Percentiles rank a stretch among this genome's conserved stretches.
Evolutionary conservation across 2,113 vertebrate genomes (phyloP).

Genomic region (Acrocephalus kingi): DNA sequence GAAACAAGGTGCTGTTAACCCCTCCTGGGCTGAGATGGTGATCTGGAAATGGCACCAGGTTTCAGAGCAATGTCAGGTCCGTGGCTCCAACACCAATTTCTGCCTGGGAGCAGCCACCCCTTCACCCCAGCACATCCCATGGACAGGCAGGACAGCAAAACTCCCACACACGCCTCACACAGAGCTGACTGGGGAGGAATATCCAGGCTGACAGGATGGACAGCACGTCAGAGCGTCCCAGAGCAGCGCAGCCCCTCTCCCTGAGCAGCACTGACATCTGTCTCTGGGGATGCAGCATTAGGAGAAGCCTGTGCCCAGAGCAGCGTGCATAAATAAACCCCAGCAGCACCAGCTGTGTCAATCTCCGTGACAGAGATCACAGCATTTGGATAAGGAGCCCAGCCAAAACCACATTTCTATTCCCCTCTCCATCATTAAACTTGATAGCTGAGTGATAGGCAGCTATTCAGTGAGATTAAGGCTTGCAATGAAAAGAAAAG

Average conservation of each 20-base stretch:
- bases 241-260: background rate
- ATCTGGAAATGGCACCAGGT: background rate
- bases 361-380: slow-evolving; percentile 47
- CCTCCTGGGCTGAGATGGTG: background rate
- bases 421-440: slow-evolving; percentile 51
- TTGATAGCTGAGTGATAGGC: slow-evolving; percentile 35
- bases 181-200: background rate
- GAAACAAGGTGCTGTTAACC: background rate
- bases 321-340: background rate
- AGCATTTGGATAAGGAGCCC: slow-evolving; percentile 14
- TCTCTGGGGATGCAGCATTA: background rate
- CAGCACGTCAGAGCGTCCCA: background rate
- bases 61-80: background rate
- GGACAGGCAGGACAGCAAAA: background rate
- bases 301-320: background rate
- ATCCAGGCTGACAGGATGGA: background rate
- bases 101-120: background rate
- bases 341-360: slow-evolving; percentile 26
- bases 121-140: background rate
- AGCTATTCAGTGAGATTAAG: slow-evolving; percentile 31
- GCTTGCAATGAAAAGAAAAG: background rate
- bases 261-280: slow-evolving; percentile 23
- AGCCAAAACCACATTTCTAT: slow-evolving; percentile 30
- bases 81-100: background rate
- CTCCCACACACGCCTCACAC: background rate